Base-by-base conservation (phyloP, 2,113 vertebrate species). In the Pituophis catenifer region DNA sequence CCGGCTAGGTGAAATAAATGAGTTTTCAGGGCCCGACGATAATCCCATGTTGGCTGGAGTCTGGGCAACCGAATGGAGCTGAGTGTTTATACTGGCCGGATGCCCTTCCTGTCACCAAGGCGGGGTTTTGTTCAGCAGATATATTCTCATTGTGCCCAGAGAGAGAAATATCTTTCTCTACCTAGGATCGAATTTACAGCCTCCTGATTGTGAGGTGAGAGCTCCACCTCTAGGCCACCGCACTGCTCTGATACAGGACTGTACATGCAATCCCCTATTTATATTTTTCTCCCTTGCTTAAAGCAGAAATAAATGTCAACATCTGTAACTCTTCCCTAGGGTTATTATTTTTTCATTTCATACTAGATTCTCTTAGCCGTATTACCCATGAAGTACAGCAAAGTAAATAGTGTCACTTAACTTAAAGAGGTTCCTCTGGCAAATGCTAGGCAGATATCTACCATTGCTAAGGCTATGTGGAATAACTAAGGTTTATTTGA, bases 401-500 rank as follows among this genome's bases (percentile, higher is more conserved):
- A 50, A 90, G 75, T 44, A 95, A 94, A 86, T 90, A 90, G 48
- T 93, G 92, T 81, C 50, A 52, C 33, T 94, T 94, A 95, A 93
- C 88, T 91, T 44, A 52, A 94, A 95, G 26, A 54, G 94, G 91
- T 94, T 97, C 90, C 93, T 94, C 92, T 95, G 94, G 95, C 95
- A 96, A 96, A 94, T 93, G 87, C 19, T 89, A 94, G 44, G 8
- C 93, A 93, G 29, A 86, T 91, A 94, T 92, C 48, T 81, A 90
- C 88, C 94, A 93, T 54, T 86, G 75, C 23, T 94, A 0, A 53
- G 52, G 95, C 94, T 95, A 96, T 94, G 93, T 26, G 89, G 38
- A 94, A 53, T 94, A 96, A 95, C 81, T 94, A 94, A 95, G 95
- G 96, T 91, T 94, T 95, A 58, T 44, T 91, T 94, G 91, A 94